A percentile compares a stretch with the other conserved stretches of the same genome.
Conservation (phyloP, 1,140 invertebrate genomes). For the Zaprionus lachaisei region DNA sequence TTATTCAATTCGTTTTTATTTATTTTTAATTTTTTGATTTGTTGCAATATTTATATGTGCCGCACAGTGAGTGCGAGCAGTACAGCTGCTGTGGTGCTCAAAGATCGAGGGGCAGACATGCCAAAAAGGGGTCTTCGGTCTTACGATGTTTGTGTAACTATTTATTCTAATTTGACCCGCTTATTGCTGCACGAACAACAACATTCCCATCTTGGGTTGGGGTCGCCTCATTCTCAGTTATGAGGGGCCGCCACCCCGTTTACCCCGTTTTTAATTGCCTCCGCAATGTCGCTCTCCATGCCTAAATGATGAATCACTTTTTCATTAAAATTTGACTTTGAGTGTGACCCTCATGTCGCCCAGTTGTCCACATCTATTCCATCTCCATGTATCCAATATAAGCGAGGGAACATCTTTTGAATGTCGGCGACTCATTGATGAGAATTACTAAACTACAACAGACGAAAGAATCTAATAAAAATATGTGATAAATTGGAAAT, state of each 20-base stretch:
- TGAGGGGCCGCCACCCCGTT: slow-evolving; percentile 41
- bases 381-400: slow-evolving; percentile 7
- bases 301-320: slow-evolving; percentile 84
- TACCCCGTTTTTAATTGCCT: slow-evolving; percentile 70
- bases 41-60: slow-evolving; percentile 64
- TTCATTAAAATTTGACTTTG: slow-evolving; percentile 83
- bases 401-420: slow-evolving; percentile 6
- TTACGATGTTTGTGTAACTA: slow-evolving; percentile 80
- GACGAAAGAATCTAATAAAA: not conserved
- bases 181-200: slow-evolving; percentile 56
- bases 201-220: slow-evolving; percentile 44
- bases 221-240: slow-evolving; percentile 26
- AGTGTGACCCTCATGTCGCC: slow-evolving; percentile 75
- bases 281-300: slow-evolving; percentile 53
- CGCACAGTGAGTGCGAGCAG: not conserved
- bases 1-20: slow-evolving; percentile 84
- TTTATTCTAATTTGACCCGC: slow-evolving; percentile 84
- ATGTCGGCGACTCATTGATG: slow-evolving; percentile 26
- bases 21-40: slow-evolving; percentile 84
- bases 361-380: slow-evolving; percentile 51
- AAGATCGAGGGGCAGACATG: not conserved
- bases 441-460: not conserved
- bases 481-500: not conserved
- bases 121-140: slow-evolving; percentile 62
- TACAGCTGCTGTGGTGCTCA: not conserved